A percentile compares a stretch with the other conserved stretches of the same genome.
phyloP scores from a whole-genome alignment of 2,113 vertebrate genomes.

The Semnornis frantzii region DNA sequence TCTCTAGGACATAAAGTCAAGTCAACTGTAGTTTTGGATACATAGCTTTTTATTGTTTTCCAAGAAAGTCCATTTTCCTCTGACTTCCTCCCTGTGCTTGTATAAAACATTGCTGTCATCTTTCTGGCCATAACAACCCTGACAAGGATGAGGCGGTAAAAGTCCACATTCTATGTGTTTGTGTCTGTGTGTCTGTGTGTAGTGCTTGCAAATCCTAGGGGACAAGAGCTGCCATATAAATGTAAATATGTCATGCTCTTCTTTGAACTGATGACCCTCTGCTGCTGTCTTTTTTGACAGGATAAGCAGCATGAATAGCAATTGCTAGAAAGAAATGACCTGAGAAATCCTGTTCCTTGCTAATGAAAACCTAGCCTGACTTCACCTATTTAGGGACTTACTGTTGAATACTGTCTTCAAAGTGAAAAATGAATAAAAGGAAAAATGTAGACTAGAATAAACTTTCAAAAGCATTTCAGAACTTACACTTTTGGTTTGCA shows the following conservation, averaged over 20 bases:
- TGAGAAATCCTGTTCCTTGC: not conserved
- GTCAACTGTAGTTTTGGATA: not conserved
- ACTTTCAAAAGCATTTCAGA: constrained; percentile 4
- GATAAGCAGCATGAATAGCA: not conserved
- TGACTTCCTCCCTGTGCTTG: not conserved
- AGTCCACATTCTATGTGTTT: accelerated
- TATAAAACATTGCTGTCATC: not conserved
- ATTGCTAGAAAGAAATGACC: not conserved
- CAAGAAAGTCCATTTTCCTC: not conserved
- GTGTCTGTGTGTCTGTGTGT: not conserved
- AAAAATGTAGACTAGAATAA: not conserved
- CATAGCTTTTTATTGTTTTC: not conserved
- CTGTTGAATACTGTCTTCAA: not conserved
- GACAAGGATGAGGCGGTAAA: not conserved
- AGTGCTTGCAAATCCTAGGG: not conserved
- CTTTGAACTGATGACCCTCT: constrained; percentile 23
- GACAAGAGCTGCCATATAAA: constrained; percentile 6
- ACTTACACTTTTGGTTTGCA: not conserved
- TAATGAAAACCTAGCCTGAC: not conserved
- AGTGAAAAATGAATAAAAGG: constrained; percentile 3
- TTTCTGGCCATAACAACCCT: not conserved
- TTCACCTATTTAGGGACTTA: not conserved
- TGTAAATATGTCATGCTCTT: not conserved
- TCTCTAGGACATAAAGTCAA: not conserved
- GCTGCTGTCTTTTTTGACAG: not conserved